These are phyloP conservation scores for Calyptomena viridis DNA, from an alignment of 2,113 vertebrate species.

Conservation along the genomic window DNA sequence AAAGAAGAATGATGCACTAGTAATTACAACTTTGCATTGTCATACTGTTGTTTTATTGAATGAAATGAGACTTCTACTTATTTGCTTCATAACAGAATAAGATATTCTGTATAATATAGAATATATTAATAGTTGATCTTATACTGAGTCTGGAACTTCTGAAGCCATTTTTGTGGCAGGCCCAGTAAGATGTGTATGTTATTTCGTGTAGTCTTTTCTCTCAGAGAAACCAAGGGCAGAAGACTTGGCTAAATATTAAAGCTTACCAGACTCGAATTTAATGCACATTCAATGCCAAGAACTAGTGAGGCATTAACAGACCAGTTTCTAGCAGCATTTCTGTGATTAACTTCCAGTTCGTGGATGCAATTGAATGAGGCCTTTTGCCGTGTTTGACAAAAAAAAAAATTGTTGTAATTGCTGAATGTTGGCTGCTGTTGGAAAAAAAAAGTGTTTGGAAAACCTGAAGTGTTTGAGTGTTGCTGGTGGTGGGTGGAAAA, in stretches of 20 bases:
- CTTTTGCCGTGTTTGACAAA: not conserved
- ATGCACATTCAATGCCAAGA: not conserved
- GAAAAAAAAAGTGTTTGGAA: not conserved
- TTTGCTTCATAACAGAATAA: not conserved
- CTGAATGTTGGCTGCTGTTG: not conserved
- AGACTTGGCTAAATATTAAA: not conserved
- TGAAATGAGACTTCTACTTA: not conserved
- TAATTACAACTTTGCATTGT: not conserved
- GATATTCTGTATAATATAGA: not conserved
- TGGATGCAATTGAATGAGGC: rapidly evolving
- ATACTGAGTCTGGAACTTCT: not conserved
- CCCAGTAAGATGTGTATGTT: rapidly evolving
- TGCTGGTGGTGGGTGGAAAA: not conserved
- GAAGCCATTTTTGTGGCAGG: not conserved
- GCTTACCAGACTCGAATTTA: rapidly evolving
- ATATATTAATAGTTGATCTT: not conserved
- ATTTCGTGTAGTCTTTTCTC: not conserved
- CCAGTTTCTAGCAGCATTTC: not conserved
- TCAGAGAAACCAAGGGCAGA: not conserved
- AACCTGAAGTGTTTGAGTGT: not conserved
- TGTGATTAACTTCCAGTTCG: not conserved
- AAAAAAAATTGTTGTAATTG: not conserved
- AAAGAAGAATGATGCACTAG: not conserved
- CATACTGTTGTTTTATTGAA: not conserved
- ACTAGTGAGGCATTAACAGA: not conserved